phyloP scores from a whole-genome alignment of 1,140 invertebrate species.

The Pseudachorutes palmiensis region DNA sequence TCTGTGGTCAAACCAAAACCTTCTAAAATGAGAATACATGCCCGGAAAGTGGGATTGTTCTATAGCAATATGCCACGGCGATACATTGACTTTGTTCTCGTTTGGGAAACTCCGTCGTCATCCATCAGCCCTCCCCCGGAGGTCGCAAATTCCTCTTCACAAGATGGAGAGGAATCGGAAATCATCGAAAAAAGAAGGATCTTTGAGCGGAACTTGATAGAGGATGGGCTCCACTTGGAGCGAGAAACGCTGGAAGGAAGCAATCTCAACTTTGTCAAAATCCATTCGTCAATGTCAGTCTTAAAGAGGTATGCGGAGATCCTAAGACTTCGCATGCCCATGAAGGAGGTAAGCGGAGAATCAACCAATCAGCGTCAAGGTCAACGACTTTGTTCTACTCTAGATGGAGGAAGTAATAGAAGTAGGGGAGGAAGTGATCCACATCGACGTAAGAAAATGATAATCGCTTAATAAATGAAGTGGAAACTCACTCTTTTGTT shows the following conservation, averaged over 20 bases:
- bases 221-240: slow-evolving; percentile 44
- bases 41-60: too few relatives aligned
- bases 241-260: slow-evolving; percentile 37
- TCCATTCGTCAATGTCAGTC: slow-evolving; percentile 78
- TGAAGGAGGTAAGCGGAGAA: slow-evolving; percentile 61
- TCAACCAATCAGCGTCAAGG: too few relatives aligned
- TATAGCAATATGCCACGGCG: slow-evolving; percentile 40
- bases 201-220: slow-evolving; percentile 42
- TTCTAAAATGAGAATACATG: too few relatives aligned
- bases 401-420: too few relatives aligned
- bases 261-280: slow-evolving; percentile 53
- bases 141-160: background rate
- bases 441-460: too few relatives aligned
- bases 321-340: slow-evolving; percentile 86
- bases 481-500: too few relatives aligned
- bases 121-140: background rate
- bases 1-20: too few relatives aligned
- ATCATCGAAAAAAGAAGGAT: slow-evolving; percentile 37
- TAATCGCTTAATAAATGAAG: too few relatives aligned
- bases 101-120: slow-evolving; percentile 22
- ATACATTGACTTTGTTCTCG: slow-evolving; percentile 65
- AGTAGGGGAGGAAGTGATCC: too few relatives aligned
- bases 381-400: too few relatives aligned
- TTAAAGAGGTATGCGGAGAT: slow-evolving; percentile 85
- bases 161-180: slow-evolving; percentile 13